These are phyloP conservation scores for Magallana gigas DNA, from an alignment of 1,140 invertebrate species.

Conservation along the genomic window DNA sequence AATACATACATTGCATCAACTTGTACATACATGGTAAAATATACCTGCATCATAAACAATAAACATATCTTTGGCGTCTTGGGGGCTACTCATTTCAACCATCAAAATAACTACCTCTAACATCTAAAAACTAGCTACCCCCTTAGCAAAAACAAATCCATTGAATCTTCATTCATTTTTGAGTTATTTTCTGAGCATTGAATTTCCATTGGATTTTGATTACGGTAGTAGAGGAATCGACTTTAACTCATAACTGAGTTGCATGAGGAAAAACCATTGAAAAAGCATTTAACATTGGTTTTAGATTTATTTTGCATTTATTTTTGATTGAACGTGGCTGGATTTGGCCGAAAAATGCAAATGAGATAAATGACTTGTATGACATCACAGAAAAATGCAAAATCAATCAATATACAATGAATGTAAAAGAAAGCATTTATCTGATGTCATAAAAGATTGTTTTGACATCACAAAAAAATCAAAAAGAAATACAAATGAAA, in stretches of 20 bases:
- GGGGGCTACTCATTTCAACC: too few species aligned
- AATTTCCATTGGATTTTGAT: not conserved
- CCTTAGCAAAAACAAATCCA: not conserved
- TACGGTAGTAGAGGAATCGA: not conserved
- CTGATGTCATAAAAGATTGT: not conserved
- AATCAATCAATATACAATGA: not conserved
- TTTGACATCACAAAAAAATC: not conserved
- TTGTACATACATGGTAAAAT: too few species aligned
- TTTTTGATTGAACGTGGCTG: not conserved
- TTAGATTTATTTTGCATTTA: not conserved
- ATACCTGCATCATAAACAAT: too few species aligned
- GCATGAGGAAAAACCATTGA: not conserved
- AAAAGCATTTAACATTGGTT: not conserved
- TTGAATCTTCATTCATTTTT: not conserved
- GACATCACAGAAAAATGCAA: conserved; percentile 6
- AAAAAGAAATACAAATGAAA: not conserved
- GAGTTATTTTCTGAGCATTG: conserved; percentile 2
- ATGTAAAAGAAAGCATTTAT: not conserved
- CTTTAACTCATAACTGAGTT: not conserved
- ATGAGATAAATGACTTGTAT: not conserved
- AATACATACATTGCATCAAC: too few species aligned
- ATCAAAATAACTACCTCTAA: too few species aligned
- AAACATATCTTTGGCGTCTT: too few species aligned
- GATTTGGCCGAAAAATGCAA: not conserved
- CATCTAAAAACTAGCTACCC: too few species aligned